These are phyloP conservation scores for Atta cephalotes DNA, from an alignment of 1,140 invertebrate genomes.

Conservation along the genomic window DNA sequence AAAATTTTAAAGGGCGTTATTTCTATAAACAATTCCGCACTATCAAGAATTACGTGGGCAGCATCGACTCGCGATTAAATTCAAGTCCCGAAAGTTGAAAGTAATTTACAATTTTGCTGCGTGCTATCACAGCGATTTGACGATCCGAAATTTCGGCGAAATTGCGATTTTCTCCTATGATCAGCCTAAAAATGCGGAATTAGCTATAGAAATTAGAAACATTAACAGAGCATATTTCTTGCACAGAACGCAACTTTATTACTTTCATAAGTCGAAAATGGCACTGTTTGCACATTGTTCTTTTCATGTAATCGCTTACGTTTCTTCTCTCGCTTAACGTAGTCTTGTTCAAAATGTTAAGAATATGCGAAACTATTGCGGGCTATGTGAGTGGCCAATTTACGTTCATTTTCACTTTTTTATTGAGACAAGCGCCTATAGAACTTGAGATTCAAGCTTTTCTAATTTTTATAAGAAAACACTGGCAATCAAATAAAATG, in stretches of 20 bases:
- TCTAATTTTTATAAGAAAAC: slow-evolving; percentile 46
- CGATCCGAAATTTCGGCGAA: slow-evolving; percentile 13
- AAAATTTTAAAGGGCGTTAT: slow-evolving; percentile 59
- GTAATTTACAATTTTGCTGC: not conserved
- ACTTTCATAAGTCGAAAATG: slow-evolving; percentile 72
- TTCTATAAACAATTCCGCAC: slow-evolving; percentile 73
- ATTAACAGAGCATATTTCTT: slow-evolving; percentile 73
- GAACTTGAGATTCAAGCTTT: slow-evolving; percentile 15
- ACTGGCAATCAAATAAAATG: slow-evolving; percentile 61
- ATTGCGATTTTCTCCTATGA: not conserved
- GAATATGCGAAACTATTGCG: slow-evolving; percentile 1
- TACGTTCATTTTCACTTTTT: not conserved
- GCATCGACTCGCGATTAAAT: not conserved
- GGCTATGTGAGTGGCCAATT: not conserved
- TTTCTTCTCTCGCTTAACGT: slow-evolving; percentile 7
- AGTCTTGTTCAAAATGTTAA: not conserved
- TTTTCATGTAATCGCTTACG: slow-evolving; percentile 29
- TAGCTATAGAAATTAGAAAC: slow-evolving; percentile 73
- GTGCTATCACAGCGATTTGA: too few relatives aligned
- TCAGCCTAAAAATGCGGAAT: slow-evolving; percentile 67
- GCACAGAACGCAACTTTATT: slow-evolving; percentile 69
- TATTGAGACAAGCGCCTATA: not conserved
- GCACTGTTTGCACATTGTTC: slow-evolving; percentile 62
- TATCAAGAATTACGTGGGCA: slow-evolving; percentile 27
- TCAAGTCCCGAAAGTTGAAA: not conserved